A percentile compares a stretch with the other conserved stretches of the same genome.
Evolutionary conservation across 2,888 invertebrate genomes (phyloP).

Genomic region (Apamea crenata): DNA sequence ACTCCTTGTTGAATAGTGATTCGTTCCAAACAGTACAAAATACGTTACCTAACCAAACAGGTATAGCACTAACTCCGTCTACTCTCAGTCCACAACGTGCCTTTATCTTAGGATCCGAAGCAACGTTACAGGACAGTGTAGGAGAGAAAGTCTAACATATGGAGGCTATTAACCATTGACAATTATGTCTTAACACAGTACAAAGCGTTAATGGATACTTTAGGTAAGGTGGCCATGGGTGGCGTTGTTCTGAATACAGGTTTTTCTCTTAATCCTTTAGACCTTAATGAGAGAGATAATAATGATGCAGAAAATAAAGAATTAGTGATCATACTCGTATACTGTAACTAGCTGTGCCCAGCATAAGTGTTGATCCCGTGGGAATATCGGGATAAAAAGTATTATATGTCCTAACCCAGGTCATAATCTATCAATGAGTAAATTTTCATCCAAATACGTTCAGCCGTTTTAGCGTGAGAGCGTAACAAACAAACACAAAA

Average conservation of each 20-base stretch:
- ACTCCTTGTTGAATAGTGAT: not conserved
- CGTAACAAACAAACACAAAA: not conserved
- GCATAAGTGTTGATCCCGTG: not conserved
- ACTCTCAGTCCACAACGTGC: not conserved
- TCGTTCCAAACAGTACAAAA: not conserved
- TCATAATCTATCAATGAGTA: not conserved
- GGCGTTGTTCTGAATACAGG: not conserved
- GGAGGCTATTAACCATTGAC: slow-evolving; percentile 78
- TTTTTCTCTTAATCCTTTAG: not conserved
- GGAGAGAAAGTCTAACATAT: slow-evolving; percentile 78
- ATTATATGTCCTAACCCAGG: not conserved
- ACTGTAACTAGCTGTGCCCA: not conserved
- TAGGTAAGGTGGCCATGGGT: slow-evolving; percentile 62
- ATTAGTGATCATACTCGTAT: not conserved
- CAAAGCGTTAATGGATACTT: slow-evolving; percentile 73
- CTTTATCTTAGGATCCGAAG: slow-evolving; percentile 53
- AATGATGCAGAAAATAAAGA: not conserved
- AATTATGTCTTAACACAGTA: slow-evolving; percentile 75
- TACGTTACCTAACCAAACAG: not conserved
- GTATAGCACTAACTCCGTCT: not conserved
- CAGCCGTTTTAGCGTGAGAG: not conserved
- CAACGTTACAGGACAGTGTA: slow-evolving; percentile 58
- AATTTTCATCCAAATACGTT: not conserved
- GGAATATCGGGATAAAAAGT: not conserved
- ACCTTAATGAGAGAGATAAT: not conserved